phyloP scores from a whole-genome alignment of 2,113 vertebrate species.

The Engystomops pustulosus region DNA sequence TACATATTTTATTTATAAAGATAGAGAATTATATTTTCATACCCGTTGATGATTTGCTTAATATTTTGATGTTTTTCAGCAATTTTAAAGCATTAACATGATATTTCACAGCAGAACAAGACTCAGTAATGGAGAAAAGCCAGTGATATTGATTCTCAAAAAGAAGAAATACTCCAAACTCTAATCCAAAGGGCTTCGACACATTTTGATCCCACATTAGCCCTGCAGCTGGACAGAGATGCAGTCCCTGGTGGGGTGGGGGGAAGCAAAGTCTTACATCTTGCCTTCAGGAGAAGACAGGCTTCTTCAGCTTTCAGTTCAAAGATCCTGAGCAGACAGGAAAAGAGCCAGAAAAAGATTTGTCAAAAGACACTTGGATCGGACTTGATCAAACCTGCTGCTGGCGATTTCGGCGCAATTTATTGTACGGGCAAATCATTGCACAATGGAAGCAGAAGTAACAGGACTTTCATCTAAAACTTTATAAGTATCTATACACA shows the following conservation, averaged over 20 bases:
- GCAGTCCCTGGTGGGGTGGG: conserved; percentile 13
- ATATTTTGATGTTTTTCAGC: neutral
- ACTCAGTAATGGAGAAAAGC: neutral
- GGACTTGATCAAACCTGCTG: conserved; percentile 34
- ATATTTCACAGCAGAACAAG: conserved; percentile 13
- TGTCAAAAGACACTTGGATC: conserved; percentile 24
- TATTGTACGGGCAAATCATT: neutral
- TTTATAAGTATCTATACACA: no score
- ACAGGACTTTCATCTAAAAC: neutral
- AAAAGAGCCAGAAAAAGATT: conserved; percentile 2
- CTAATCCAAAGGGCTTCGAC: conserved; percentile 23
- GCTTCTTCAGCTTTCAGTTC: conserved; percentile 18
- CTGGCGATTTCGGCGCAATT: neutral
- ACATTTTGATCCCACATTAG: conserved; percentile 37
- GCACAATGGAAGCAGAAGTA: neutral
- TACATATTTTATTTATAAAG: neutral
- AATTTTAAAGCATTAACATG: conserved; percentile 21
- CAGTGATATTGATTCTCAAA: conserved; percentile 17
- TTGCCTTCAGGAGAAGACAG: conserved; percentile 33
- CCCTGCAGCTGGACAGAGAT: conserved; percentile 34
- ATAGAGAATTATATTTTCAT: neutral
- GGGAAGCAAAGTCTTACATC: conserved; percentile 15
- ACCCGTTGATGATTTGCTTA: neutral
- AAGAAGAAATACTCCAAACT: conserved; percentile 30
- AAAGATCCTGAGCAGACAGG: conserved; percentile 17